phyloP scores from a whole-genome alignment of 2,113 vertebrate species.

The Ginglymostoma cirratum region DNA sequence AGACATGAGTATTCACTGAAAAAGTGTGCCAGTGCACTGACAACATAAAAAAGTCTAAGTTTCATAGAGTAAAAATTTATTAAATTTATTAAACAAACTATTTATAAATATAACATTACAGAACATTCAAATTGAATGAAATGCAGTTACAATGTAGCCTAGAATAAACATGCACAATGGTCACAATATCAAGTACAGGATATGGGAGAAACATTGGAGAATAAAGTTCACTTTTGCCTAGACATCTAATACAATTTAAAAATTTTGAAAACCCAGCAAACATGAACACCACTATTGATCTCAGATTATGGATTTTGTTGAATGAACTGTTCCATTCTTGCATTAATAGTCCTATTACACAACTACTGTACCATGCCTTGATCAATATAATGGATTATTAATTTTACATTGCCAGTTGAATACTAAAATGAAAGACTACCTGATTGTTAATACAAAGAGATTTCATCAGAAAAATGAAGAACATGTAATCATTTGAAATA shows the following conservation, averaged over 20 bases:
- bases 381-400: too few relatives aligned
- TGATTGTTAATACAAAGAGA: background rate
- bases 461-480: background rate
- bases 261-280: background rate
- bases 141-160: too few relatives aligned
- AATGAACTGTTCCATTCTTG: too few relatives aligned
- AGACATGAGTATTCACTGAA: background rate
- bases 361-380: too few relatives aligned
- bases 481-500: background rate
- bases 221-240: background rate
- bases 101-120: background rate
- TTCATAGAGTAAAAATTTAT: too few relatives aligned
- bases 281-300: background rate
- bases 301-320: too few relatives aligned
- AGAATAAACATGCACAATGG: too few relatives aligned
- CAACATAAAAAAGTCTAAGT: background rate
- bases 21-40: background rate
- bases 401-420: background rate
- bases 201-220: background rate
- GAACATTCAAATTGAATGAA: background rate
- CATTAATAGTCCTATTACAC: too few relatives aligned
- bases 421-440: background rate
- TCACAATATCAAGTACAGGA: background rate
- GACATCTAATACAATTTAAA: background rate
- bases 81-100: background rate